A percentile compares a stretch with the other conserved stretches of the same genome.
These are phyloP conservation scores for Anguilla marmorata DNA, from an alignment of 2,797 vertebrate species.

Conservation along the genomic window DNA sequence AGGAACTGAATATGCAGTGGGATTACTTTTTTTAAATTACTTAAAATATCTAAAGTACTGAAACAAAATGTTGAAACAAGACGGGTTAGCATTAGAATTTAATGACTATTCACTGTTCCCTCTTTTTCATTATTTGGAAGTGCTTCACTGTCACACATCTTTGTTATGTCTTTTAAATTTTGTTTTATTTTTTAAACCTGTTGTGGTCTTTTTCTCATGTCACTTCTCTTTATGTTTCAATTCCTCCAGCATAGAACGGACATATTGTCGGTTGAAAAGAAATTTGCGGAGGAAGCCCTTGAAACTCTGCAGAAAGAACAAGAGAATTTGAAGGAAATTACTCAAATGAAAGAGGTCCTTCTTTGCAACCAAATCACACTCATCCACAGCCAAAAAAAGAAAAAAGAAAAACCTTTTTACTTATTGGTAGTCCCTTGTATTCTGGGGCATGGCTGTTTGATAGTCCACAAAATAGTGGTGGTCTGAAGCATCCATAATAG, in stretches of 20 bases:
- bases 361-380: conserved; percentile 22
- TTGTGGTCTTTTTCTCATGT: background rate
- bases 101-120: background rate
- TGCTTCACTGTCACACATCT: background rate
- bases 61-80: too few relatives aligned
- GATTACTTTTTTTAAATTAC: too few relatives aligned
- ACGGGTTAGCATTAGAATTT: background rate
- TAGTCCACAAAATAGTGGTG: background rate
- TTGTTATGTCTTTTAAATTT: background rate
- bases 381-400: background rate
- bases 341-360: conserved; percentile 69
- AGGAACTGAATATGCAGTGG: background rate
- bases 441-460: background rate
- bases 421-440: too few relatives aligned
- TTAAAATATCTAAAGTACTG: too few relatives aligned
- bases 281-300: conserved; percentile 62
- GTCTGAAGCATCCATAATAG: background rate
- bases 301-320: conserved; percentile 68
- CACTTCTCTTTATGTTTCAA: background rate
- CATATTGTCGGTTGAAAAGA: conserved; percentile 63
- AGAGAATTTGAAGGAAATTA: conserved; percentile 60
- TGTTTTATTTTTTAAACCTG: background rate
- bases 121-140: too few relatives aligned
- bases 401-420: background rate
- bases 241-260: conserved; percentile 64